These are phyloP conservation scores for Manis crassicaudata DNA, from an alignment of 2,797 vertebrate genomes.

Conservation along the genomic window DNA sequence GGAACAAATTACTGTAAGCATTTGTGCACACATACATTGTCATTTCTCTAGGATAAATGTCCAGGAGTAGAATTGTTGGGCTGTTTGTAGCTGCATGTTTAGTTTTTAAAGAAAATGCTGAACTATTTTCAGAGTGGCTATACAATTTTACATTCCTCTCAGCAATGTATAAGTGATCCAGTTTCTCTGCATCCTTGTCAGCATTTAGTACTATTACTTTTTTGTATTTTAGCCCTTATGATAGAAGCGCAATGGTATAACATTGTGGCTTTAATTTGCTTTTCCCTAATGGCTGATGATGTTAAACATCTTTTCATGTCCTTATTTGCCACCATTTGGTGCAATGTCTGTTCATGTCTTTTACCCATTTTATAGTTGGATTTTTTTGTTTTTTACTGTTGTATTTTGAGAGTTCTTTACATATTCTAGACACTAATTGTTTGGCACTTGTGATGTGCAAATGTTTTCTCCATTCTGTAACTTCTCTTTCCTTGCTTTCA, in stretches of 20 bases:
- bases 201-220: neutral
- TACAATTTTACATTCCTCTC: neutral
- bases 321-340: neutral
- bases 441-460: neutral
- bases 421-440: neutral
- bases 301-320: neutral
- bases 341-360: neutral
- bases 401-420: neutral
- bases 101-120: neutral
- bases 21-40: neutral
- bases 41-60: neutral
- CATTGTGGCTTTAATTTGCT: neutral
- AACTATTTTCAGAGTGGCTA: neutral
- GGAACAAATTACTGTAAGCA: neutral
- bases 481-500: neutral
- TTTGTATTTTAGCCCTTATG: neutral
- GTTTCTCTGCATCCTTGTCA: neutral
- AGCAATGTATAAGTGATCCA: neutral
- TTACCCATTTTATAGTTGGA: neutral
- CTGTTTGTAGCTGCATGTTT: neutral
- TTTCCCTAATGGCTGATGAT: neutral
- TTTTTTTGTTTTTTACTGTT: neutral
- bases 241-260: neutral
- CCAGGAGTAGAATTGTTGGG: neutral
- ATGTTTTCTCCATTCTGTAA: neutral